These are phyloP conservation scores for Eristalinus sepulchralis DNA, from an alignment of 2,888 invertebrate species.

Conservation along the genomic window DNA sequence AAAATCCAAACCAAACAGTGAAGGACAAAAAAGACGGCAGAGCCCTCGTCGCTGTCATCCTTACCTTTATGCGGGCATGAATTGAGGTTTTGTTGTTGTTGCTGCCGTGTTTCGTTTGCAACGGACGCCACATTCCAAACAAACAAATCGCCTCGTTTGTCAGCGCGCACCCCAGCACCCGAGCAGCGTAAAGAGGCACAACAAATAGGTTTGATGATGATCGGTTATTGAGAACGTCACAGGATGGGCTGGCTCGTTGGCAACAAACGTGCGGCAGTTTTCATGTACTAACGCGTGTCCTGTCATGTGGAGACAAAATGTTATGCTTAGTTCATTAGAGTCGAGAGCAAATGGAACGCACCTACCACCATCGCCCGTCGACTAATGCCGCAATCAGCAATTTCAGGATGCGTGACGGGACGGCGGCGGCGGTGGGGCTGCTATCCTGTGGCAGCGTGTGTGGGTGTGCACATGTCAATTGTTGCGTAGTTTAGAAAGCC, in stretches of 20 bases:
- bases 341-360: conserved; percentile 20
- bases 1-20: conserved; percentile 4
- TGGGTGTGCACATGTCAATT: background rate
- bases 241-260: background rate
- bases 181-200: background rate
- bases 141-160: background rate
- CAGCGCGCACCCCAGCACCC: background rate
- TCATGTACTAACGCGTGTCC: conserved; percentile 21
- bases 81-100: background rate
- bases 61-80: background rate
- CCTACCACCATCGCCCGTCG: conserved; percentile 23
- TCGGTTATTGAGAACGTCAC: background rate
- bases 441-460: background rate
- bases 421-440: background rate
- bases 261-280: background rate
- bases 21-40: conserved; percentile 17
- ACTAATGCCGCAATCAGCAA: conserved; percentile 31
- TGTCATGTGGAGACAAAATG: conserved; percentile 21
- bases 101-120: background rate
- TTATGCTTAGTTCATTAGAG: conserved; percentile 35
- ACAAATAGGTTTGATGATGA: background rate
- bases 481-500: background rate
- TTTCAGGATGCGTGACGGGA: conserved; percentile 13
- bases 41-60: background rate
- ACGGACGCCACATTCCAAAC: background rate